Evolutionary conservation across 2,888 invertebrate species (phyloP).

Genomic region (Osmoderma eremita): DNA sequence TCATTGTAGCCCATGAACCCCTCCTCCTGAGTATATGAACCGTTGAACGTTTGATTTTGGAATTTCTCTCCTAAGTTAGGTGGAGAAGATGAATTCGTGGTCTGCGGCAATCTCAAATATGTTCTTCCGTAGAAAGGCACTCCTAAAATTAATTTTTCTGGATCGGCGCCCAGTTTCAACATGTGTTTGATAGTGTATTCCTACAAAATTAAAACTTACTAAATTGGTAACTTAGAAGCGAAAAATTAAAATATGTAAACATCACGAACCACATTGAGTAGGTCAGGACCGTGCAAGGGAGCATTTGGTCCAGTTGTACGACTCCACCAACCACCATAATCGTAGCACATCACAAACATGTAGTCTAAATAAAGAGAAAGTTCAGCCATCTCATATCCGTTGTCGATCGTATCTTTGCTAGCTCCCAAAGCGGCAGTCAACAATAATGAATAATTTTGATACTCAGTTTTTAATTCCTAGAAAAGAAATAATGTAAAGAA

Average conservation of each 20-base stretch:
- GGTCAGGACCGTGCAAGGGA: constrained; percentile 72
- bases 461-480: constrained; percentile 78
- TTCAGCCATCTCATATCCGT: constrained; percentile 79
- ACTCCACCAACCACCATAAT: constrained; percentile 90
- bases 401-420: constrained; percentile 77
- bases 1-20: constrained; percentile 92
- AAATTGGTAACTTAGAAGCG: background rate
- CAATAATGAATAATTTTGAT: constrained; percentile 74
- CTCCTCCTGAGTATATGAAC: constrained; percentile 80
- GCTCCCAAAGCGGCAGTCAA: constrained; percentile 87
- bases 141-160: constrained; percentile 84
- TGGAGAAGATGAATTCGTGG: constrained; percentile 54
- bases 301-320: constrained; percentile 80
- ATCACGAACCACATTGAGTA: constrained; percentile 75
- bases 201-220: constrained; percentile 61
- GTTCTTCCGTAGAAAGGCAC: constrained; percentile 86
- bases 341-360: constrained; percentile 89
- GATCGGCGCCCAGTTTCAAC: constrained; percentile 76
- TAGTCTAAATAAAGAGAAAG: constrained; percentile 76
- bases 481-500: too few species aligned
- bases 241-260: background rate
- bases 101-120: constrained; percentile 68
- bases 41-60: constrained; percentile 74
- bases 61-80: constrained; percentile 65
- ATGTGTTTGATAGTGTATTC: constrained; percentile 82